Percentiles rank a stretch among this genome's conserved stretches.
phyloP scores from a whole-genome alignment of 2,888 invertebrate species.

The Unio pictorum region DNA sequence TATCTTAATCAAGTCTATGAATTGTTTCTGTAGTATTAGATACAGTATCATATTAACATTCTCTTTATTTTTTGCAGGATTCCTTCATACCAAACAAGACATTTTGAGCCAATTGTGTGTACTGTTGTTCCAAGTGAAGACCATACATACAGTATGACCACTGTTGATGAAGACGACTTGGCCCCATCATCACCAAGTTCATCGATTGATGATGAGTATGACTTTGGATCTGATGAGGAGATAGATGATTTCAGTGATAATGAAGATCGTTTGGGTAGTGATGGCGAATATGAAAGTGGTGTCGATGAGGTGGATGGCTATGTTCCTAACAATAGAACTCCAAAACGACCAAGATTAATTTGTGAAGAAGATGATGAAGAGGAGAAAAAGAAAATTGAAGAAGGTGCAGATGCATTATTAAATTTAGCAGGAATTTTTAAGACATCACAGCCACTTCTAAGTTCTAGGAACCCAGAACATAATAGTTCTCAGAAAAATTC shows the following conservation, averaged over 20 bases:
- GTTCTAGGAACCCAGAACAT: too few species aligned
- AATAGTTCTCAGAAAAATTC: too few species aligned
- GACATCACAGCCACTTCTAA: conserved; percentile 16
- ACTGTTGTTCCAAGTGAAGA: conserved; percentile 92
- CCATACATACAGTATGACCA: conserved; percentile 85
- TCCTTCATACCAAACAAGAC: conserved; percentile 17
- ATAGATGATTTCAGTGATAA: conserved; percentile 30
- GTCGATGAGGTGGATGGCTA: conserved; percentile 60
- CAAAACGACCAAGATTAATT: conserved; percentile 29
- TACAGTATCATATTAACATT: not conserved
- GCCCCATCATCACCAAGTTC: conserved; percentile 64
- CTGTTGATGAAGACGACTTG: conserved; percentile 44
- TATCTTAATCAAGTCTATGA: too few species aligned
- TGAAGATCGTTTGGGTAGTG: conserved; percentile 31
- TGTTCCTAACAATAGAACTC: conserved; percentile 27
- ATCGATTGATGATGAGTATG: conserved; percentile 71
- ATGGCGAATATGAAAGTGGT: conserved; percentile 45
- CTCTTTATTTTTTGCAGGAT: conserved; percentile 20
- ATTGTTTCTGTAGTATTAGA: too few species aligned
- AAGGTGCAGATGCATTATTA: conserved; percentile 84
- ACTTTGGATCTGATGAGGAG: conserved; percentile 66
- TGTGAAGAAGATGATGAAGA: conserved; percentile 58
- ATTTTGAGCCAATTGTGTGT: conserved; percentile 76
- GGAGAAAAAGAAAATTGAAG: conserved; percentile 79
- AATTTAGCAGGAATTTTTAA: conserved; percentile 80